phyloP scores from a whole-genome alignment of 2,113 vertebrate genomes.

The Pungitius pungitius region DNA sequence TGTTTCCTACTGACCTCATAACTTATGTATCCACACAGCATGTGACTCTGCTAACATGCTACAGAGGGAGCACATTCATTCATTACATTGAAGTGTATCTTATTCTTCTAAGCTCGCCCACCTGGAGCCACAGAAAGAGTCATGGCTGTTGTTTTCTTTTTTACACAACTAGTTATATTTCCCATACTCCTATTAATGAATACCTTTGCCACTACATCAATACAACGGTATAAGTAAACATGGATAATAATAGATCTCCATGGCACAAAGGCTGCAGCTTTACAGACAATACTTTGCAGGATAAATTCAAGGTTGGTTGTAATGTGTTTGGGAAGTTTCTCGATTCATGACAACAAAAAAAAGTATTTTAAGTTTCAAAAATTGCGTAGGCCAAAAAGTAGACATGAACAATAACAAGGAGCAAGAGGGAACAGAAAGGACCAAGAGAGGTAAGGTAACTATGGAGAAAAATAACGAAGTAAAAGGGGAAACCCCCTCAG shows the following conservation, averaged over 20 bases:
- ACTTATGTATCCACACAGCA: neutral
- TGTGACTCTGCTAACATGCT: neutral
- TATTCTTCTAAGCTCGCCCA: neutral
- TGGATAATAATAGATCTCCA: neutral
- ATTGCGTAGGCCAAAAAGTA: slow-evolving; percentile 8
- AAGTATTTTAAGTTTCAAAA: slow-evolving; percentile 5
- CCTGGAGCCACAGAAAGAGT: neutral
- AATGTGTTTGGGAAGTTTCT: neutral
- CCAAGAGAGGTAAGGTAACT: slow-evolving; percentile 47
- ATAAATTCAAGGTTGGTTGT: neutral
- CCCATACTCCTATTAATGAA: slow-evolving; percentile 1
- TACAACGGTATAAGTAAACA: neutral
- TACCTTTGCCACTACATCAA: neutral
- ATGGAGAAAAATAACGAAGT: slow-evolving; percentile 66
- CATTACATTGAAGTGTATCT: neutral
- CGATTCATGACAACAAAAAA: neutral
- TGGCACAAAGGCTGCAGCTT: slow-evolving; percentile 1
- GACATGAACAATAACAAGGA: slow-evolving; percentile 37
- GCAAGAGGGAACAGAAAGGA: slow-evolving; percentile 21
- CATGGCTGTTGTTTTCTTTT: neutral
- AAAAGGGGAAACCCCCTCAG: slow-evolving; percentile 72
- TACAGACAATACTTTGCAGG: neutral
- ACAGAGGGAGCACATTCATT: neutral
- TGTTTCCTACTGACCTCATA: neutral
- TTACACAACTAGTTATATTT: neutral